Percentiles rank a stretch among this genome's conserved stretches.
phyloP scores from a whole-genome alignment of 1,140 invertebrate species.

The Ctenoplectra terminalis region DNA sequence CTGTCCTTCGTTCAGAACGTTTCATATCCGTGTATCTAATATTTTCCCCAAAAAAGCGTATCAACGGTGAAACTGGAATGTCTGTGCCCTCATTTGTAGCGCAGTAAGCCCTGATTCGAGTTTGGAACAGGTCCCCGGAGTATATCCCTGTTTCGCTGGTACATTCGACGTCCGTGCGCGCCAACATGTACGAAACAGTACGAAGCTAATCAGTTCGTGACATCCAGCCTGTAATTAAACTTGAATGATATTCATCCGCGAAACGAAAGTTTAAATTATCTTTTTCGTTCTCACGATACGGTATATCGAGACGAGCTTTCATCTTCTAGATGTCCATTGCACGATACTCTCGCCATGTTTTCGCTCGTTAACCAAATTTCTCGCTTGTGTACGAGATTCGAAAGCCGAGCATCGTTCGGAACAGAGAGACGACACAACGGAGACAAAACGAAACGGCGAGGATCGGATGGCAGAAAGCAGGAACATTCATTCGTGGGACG shows the following conservation, averaged over 20 bases:
- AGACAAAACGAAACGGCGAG: neutral
- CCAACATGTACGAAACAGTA: neutral
- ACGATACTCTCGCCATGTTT: too few relatives aligned
- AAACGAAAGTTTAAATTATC: constrained; percentile 58
- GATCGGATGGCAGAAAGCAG: neutral
- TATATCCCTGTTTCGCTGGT: too few relatives aligned
- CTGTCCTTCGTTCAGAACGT: too few relatives aligned
- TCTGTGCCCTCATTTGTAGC: constrained; percentile 12
- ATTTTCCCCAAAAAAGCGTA: too few relatives aligned
- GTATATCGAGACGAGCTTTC: neutral
- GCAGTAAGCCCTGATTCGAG: constrained; percentile 17
- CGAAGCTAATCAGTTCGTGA: neutral
- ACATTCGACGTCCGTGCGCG: neutral
- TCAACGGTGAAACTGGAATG: neutral
- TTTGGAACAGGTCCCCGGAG: constrained; percentile 10
- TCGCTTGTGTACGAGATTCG: neutral
- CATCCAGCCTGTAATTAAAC: constrained; percentile 42
- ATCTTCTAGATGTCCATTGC: neutral
- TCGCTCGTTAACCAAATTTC: neutral
- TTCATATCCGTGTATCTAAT: neutral
- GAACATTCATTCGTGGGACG: neutral
- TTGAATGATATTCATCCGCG: constrained; percentile 18
- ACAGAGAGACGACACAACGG: neutral
- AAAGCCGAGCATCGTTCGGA: neutral
- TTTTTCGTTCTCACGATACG: neutral